Percentiles rank a stretch among this genome's conserved stretches.
Evolutionary conservation across 37 sponge, comb jelly and placozoan genomes (phyloP).

Genomic region (Mnemiopsis leidyi): DNA sequence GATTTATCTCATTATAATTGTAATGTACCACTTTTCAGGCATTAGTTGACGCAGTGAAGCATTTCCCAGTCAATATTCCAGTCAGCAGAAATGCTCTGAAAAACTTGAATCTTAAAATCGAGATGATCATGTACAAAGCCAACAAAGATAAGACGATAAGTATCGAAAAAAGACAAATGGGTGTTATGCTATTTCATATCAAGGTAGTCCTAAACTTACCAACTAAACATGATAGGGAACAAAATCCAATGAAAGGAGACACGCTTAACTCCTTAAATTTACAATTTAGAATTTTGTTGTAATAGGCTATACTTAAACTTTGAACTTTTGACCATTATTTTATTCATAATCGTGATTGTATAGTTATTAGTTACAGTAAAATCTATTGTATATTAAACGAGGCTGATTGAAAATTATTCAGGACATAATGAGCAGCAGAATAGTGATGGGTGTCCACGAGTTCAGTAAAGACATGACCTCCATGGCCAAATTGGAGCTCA

Average conservation of each 20-base stretch:
- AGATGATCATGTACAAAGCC: constrained; percentile 56
- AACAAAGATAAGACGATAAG: constrained; percentile 10
- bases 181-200: constrained; percentile 26
- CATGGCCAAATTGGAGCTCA: constrained; percentile 32
- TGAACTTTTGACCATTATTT: too few species aligned
- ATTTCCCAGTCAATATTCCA: constrained; percentile 43
- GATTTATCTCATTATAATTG: too few species aligned
- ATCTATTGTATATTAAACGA: too few species aligned
- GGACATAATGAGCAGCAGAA: constrained; percentile 45
- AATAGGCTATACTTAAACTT: too few species aligned
- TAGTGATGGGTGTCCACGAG: not conserved
- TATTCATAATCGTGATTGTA: too few species aligned
- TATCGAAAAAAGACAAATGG: constrained; percentile 52
- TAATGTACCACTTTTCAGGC: not conserved
- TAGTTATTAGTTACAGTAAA: not conserved
- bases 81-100: not conserved
- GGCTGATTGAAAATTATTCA: too few species aligned
- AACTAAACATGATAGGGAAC: too few species aligned
- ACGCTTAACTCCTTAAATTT: too few species aligned
- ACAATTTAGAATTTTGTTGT: too few species aligned
- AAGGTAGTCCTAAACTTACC: constrained; percentile 34
- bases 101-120: constrained; percentile 7
- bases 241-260: too few species aligned
- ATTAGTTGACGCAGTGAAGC: constrained; percentile 1
- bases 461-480: constrained; percentile 53